Conservation (phyloP, 1,140 invertebrate species). For the Brachionus calyciflorus region DNA sequence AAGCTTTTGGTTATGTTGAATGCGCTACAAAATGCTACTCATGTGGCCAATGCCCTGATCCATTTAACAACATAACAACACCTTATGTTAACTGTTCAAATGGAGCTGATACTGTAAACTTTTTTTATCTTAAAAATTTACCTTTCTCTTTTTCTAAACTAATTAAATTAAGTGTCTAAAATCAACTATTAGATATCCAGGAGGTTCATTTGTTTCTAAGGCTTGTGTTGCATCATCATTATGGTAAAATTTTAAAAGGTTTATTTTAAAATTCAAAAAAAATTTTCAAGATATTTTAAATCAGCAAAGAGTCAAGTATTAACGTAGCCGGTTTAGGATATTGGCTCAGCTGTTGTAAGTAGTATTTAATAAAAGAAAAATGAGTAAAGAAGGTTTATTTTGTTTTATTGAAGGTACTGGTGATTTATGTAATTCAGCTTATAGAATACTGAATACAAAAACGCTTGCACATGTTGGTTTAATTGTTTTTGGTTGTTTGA, state of each 20-base stretch:
- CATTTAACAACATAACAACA: background rate
- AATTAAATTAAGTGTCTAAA: background rate
- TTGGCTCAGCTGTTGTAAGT: too few relatives aligned
- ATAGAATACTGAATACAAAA: too few relatives aligned
- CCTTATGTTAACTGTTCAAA: background rate
- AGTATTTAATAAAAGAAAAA: too few relatives aligned
- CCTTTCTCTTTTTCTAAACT: too few relatives aligned
- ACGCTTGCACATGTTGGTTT: too few relatives aligned
- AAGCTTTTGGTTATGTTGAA: background rate
- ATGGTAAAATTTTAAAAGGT: background rate
- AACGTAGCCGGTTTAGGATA: too few relatives aligned
- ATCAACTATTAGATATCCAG: background rate
- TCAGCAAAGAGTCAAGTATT: background rate
- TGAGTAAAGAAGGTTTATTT: too few relatives aligned
- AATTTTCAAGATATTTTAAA: background rate
- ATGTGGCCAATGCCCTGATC: background rate
- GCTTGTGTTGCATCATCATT: background rate
- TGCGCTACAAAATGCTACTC: background rate
- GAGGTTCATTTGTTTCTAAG: background rate
- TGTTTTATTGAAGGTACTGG: too few relatives aligned
- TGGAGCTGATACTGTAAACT: background rate
- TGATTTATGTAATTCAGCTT: too few relatives aligned
- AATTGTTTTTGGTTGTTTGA: too few relatives aligned
- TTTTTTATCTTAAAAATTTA: too few relatives aligned
- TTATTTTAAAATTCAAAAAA: background rate